Conservation (phyloP, 1,140 invertebrate species). For the Vanessa atalanta region DNA sequence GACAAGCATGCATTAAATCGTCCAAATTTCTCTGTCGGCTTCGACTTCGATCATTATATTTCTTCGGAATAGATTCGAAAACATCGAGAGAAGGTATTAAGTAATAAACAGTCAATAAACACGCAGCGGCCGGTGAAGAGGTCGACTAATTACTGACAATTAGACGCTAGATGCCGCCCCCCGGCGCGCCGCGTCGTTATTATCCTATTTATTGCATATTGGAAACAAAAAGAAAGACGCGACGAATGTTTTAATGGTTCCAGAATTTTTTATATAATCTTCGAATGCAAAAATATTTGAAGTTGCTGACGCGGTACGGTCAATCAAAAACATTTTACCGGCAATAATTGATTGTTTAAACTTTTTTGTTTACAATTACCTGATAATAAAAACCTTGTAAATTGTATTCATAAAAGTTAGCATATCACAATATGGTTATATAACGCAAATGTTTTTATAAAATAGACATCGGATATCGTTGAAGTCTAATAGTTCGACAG, state of each 20-base stretch:
- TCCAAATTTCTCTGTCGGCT: slow-evolving; percentile 39
- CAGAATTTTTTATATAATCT: slow-evolving; percentile 5
- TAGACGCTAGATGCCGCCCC: slow-evolving; percentile 53
- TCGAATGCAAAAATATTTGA: slow-evolving; percentile 1
- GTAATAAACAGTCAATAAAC: slow-evolving; percentile 72
- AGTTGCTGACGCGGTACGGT: background rate
- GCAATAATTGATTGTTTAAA: background rate
- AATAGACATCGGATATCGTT: background rate
- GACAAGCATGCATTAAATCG: slow-evolving; percentile 30
- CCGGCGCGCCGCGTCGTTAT: slow-evolving; percentile 35
- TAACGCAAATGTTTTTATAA: background rate
- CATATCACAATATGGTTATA: too few relatives aligned
- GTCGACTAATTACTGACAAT: slow-evolving; percentile 67
- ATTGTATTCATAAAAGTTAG: background rate
- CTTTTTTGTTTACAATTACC: background rate
- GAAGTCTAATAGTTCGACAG: background rate
- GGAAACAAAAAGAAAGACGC: slow-evolving; percentile 55
- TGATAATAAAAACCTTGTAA: background rate
- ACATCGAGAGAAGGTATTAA: slow-evolving; percentile 55
- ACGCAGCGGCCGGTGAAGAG: slow-evolving; percentile 37
- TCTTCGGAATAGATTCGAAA: slow-evolving; percentile 39
- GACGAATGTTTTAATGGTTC: slow-evolving; percentile 1
- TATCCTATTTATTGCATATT: slow-evolving; percentile 68
- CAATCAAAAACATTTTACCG: background rate
- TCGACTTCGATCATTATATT: slow-evolving; percentile 33